A percentile compares a stretch with the other conserved stretches of the same genome.
Evolutionary conservation across 2,888 invertebrate genomes (phyloP).

Genomic region (Listrodromus nycthemerus): DNA sequence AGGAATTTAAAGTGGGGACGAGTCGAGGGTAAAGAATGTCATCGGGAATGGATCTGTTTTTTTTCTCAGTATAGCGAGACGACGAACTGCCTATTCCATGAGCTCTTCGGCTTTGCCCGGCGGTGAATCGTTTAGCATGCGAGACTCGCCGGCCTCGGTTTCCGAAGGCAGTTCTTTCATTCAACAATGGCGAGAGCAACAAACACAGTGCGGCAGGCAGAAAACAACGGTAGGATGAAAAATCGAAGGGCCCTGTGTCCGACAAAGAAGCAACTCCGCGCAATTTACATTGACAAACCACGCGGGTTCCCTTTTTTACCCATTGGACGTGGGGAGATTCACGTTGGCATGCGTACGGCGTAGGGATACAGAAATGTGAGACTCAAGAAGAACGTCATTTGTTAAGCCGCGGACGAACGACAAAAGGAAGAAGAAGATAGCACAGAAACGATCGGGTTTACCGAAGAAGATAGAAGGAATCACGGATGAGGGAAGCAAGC

Average conservation of each 20-base stretch:
- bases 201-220: constrained; percentile 34
- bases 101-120: constrained; percentile 4
- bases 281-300: constrained; percentile 79
- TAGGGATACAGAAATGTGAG: constrained; percentile 29
- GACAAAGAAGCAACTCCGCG: constrained; percentile 69
- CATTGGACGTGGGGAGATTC: constrained; percentile 5
- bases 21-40: constrained; percentile 28
- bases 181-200: constrained; percentile 42
- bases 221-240: constrained; percentile 59
- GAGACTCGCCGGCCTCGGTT: constrained; percentile 42
- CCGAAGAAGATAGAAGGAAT: constrained; percentile 13
- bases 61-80: neutral
- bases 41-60: constrained; percentile 35
- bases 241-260: constrained; percentile 61
- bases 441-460: neutral
- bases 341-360: constrained; percentile 37
- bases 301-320: constrained; percentile 15
- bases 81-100: constrained; percentile 37
- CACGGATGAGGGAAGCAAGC: constrained; percentile 4
- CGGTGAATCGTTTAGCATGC: constrained; percentile 54
- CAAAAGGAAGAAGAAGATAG: constrained; percentile 32
- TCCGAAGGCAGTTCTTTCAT: constrained; percentile 29
- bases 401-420: constrained; percentile 29
- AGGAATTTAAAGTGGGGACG: constrained; percentile 20
- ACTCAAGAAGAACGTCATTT: constrained; percentile 45